A percentile compares a stretch with the other conserved stretches of the same genome.
Evolutionary conservation across 2,113 vertebrate species (phyloP).

Genomic region (Centrocercus urophasianus): DNA sequence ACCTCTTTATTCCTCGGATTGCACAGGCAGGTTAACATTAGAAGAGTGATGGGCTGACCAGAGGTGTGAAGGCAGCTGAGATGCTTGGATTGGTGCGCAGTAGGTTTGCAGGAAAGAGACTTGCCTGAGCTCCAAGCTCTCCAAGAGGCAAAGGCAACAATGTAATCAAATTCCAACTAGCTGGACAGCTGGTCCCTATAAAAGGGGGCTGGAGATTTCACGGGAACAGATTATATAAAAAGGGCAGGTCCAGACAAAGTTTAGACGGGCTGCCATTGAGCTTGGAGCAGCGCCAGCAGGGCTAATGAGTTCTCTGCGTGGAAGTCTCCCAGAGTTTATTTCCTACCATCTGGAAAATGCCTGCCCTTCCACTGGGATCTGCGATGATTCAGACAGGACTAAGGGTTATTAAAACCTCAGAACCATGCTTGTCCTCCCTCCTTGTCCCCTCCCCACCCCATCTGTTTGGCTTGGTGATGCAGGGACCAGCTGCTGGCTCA

Average conservation of each 20-base stretch:
- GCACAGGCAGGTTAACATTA: accelerated
- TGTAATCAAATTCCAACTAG: background rate
- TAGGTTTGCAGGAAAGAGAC: background rate
- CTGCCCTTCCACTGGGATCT: constrained; percentile 39
- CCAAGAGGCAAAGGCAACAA: background rate
- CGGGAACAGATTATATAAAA: background rate
- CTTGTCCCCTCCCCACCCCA: background rate
- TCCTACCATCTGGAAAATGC: constrained; percentile 66
- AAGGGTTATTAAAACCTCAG: constrained; percentile 30
- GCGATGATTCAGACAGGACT: constrained; percentile 18
- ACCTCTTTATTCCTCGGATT: background rate
- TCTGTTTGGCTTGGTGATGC: constrained; percentile 12
- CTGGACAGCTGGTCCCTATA: background rate
- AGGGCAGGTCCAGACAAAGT: background rate
- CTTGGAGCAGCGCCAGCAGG: constrained; percentile 37
- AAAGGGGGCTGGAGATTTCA: background rate
- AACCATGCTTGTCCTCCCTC: background rate
- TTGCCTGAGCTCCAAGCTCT: background rate
- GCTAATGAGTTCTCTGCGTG: constrained; percentile 48
- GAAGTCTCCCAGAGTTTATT: constrained; percentile 47
- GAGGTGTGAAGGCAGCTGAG: background rate
- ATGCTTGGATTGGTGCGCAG: background rate
- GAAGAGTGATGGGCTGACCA: accelerated
- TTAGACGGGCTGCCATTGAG: background rate
- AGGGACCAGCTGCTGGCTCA: background rate